Conservation (phyloP, 2,888 invertebrate species). For the Electrophaes corylata region DNA sequence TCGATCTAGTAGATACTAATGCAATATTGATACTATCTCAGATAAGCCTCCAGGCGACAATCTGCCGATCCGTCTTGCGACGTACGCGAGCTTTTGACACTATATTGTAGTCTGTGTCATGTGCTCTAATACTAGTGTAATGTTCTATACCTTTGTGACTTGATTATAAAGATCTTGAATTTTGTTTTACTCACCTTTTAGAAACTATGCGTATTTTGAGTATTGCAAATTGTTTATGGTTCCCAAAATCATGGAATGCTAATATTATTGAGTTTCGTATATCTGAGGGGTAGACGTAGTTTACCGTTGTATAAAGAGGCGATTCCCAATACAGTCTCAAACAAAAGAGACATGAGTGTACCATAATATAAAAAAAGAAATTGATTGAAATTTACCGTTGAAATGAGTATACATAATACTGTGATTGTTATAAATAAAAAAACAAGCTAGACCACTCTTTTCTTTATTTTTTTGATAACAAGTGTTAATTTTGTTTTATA, state of each 20-base stretch:
- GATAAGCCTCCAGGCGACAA: constrained; percentile 50
- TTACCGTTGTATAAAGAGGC: neutral
- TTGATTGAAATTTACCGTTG: too few relatives aligned
- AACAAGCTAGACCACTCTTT: neutral
- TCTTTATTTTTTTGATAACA: constrained; percentile 46
- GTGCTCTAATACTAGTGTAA: constrained; percentile 12
- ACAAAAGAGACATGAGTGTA: too few relatives aligned
- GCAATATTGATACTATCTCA: constrained; percentile 29
- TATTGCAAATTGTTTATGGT: constrained; percentile 11
- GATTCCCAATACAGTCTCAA: neutral
- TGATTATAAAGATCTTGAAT: too few relatives aligned
- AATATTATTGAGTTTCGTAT: neutral
- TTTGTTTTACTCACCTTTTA: too few relatives aligned
- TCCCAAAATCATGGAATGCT: neutral
- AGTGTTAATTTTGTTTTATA: constrained; percentile 21
- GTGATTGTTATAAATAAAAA: neutral
- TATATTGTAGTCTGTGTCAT: constrained; percentile 11
- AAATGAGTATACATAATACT: too few relatives aligned
- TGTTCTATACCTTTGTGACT: too few relatives aligned
- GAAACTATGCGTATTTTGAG: neutral
- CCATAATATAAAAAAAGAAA: too few relatives aligned
- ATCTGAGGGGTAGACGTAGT: neutral
- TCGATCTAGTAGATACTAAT: constrained; percentile 15
- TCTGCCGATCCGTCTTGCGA: constrained; percentile 49
- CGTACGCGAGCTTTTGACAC: constrained; percentile 27